Base-by-base conservation (phyloP, 2,888 invertebrate genomes). In the Catocala fraxini region DNA sequence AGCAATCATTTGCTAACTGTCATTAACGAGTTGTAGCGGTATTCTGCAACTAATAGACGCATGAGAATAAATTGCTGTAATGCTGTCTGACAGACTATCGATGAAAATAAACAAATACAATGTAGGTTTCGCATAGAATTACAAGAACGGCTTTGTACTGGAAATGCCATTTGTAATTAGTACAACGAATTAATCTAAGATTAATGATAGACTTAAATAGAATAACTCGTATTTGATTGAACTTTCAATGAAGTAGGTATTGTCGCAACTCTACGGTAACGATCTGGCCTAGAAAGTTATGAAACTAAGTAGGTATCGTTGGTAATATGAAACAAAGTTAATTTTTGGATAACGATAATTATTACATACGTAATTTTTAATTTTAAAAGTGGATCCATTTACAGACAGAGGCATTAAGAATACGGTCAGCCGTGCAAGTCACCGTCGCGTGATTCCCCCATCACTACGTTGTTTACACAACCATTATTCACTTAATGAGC, bases 381-480 rank as follows among this genome's bases (percentile, higher is more conserved):
- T 84, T 85, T 84, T 74, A 63, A 81, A 80, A 86, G 82, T 82
- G 82, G 80, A 84, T 81, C 73, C 65, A 53, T 61, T 59, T 59
- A 48, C 47, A 54, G 43, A 65, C 81, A 82, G 75, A 81, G 67
- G 74, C 70, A 72, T 68, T 68, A 80, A 82, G 80, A 78, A 75
- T 69, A 81, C 81, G 73, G 72, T 80, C 80, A 75, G 78, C 71
- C 78, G 80, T 78, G 83, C 87, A 84, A 89, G 85, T 83, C 89
- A 91, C 70, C 83, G 86, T 89, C 87, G 89, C 90, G 91, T 90
- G 90, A 87, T 91, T 90, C 89, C 89, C 81, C 83, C 84, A 83
- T 84, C 80, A 82, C 80, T 82, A 81, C 83, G 84, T 88, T 90
- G 91, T 91, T 89, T 89, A 85, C 86, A 86, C 80, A 85, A 77